phyloP scores from a whole-genome alignment of 2,888 invertebrate species.

The Neocrepidodera transversa region DNA sequence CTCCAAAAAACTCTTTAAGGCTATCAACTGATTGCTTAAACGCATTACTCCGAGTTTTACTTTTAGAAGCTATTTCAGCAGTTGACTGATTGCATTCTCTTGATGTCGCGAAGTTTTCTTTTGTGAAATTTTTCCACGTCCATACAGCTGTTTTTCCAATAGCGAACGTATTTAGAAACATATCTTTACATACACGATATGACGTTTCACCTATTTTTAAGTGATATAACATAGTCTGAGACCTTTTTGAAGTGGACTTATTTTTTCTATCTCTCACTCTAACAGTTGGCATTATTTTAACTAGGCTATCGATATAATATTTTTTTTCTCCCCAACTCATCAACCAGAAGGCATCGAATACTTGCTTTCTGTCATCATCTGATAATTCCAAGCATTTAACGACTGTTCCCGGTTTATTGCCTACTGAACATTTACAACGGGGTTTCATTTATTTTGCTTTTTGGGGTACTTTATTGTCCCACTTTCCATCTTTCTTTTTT shows the following conservation, averaged over 20 bases:
- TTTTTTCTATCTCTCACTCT: conserved; percentile 9
- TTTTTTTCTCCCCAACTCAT: conserved; percentile 13
- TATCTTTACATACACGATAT: conserved; percentile 27
- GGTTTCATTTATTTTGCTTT: background rate
- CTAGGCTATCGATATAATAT: conserved; percentile 6
- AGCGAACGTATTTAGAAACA: conserved; percentile 21
- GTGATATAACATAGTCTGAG: background rate
- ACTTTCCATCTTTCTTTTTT: conserved; percentile 8
- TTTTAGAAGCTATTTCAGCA: background rate
- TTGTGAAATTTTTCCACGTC: conserved; percentile 8
- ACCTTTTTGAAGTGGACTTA: background rate
- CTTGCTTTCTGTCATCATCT: conserved; percentile 7
- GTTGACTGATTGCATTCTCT: conserved; percentile 3
- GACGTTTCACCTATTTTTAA: background rate
- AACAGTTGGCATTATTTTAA: conserved; percentile 6
- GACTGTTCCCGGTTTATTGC: background rate
- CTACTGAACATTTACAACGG: conserved; percentile 14
- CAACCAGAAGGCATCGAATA: conserved; percentile 13
- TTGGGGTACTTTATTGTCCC: conserved; percentile 13
- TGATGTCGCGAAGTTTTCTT: background rate
- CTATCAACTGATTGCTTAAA: conserved; percentile 4
- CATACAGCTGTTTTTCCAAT: background rate
- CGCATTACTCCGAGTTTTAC: background rate
- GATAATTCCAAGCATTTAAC: conserved; percentile 3
- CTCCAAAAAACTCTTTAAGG: background rate